Evolutionary conservation across 2,113 vertebrate genomes (phyloP), one percentile per base, ranked within the genome.

Genomic region (Gasterosteus nipponicus): DNA sequence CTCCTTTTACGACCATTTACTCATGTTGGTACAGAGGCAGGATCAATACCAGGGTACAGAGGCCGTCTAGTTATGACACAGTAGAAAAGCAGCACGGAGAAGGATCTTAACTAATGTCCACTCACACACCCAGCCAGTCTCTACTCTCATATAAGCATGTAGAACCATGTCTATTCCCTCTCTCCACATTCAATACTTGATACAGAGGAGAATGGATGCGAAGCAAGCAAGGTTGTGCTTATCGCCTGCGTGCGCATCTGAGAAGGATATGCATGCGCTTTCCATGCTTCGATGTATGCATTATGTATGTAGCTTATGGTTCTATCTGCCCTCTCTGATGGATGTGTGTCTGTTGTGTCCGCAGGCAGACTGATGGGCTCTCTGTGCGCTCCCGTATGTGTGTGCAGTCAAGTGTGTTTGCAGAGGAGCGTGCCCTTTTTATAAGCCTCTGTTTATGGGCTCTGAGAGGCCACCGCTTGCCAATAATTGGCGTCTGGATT

Each of bases 371-470:
- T 78, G 84, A 87, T 82, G 47, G 82, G 65, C 78, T 86, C 69
- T 39, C 58, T 78, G 59, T 65, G 56, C 58, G 82, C 76, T 84
- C 83, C 67, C 77, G 69, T 76, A 71, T 64, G 70, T 83, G 77
- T 69, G 71, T 81, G 82, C 81, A 79, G 77, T 78, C 69, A 76
- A 74, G 75, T 80, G 87, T 84, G 81, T 92, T 84, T 86, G 82
- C 63, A 4, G 62, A 87, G 71, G 74, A 78, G 77, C 57, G 75
- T n/a, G 69, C 66, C 66, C 68, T 77, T 77, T 89, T 90, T 88
- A 89, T 88, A 86, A 85, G 86, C 80, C 56, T 80, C 70, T 87
- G 87, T 91, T 92, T 92, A 90, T 89, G 79, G 86, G 82, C 87
- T 90, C 76, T 83, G 80, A 81, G 81, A 88, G 85, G 83, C 85